Evolutionary conservation across 2,797 vertebrate genomes (phyloP), one percentile per base, ranked within the genome.

Genomic region (Chaetodon trifasciatus): DNA sequence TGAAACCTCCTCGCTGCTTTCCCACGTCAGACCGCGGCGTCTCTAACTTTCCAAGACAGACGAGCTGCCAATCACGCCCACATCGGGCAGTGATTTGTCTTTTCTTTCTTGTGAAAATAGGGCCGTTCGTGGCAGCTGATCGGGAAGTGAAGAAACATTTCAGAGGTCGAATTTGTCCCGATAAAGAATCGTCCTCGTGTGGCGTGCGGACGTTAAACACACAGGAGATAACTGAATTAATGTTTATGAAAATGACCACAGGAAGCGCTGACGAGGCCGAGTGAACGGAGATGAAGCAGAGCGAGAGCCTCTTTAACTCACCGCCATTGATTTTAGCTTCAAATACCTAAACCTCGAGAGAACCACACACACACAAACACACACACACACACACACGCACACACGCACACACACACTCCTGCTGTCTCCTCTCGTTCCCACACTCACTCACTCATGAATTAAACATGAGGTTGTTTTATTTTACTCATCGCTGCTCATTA

Each of bases 241-340:
- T 21, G 40, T 58, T 35, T n/a, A 19, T 42, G 10, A 40, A 75
- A 62, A 68, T 15, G 67, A 11, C 52, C 2, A 8, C 53, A 19
- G 35, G 28, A 21, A 3, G 32, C 23, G 53, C 37, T 0, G n/a
- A 17, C 0, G 24, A 53, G 24, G 39, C 42, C 17, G n/a, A 75
- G 61, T 28, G 63, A 71, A 35, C 19, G 12, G 44, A 49, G 65
- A 58, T 40, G 47, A 49, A 60, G 52, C 12, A n/a, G 37, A 46
- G 23, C 10, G 66, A 81, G 40, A 24, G 61, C 35, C 74, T 74
- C 64, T 82, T 76, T 66, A 63, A 75, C 53, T 76, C 53, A 21
- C 32, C 65, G 47, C 66, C 39, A 85, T 76, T 73, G 85, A 89
- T 89, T 90, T 81, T 16, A 71, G 75, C 81, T 71, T 90, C 76